Evolutionary conservation across 2,797 vertebrate genomes (phyloP), one percentile per base, ranked within the genome.

Genomic region (Pogoniulus pusillus): DNA sequence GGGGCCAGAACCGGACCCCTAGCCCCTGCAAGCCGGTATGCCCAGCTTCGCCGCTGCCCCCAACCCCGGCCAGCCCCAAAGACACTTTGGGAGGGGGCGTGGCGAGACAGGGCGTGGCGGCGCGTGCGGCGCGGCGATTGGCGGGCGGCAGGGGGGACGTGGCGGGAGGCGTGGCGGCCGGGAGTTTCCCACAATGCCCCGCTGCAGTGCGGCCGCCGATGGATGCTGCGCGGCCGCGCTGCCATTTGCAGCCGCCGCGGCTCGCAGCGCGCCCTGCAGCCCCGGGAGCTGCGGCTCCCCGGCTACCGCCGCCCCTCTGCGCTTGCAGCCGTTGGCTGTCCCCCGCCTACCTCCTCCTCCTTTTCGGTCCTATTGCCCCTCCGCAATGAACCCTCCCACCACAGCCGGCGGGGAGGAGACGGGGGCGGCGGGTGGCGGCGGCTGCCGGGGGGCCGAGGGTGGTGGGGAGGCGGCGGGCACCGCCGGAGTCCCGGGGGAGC

Each of bases 161-260:
- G 92, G 57, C 35, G 39, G 87, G 30, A 45, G 45, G 45, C 45
- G 49, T 45, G 88, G 93, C 91, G 90, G 83, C 55, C 93, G 89
- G 96, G 97, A 98, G 97, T 97, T 97, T 97, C 97, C 97, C 97
- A 97, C 97, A 97, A 98, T 97, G 97, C 97, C 95, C 96, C 85
- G 87, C 96, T 97, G 97, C 96, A 93, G 95, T 94, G 97, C 96
- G 64, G 96, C 96, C 89, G 96, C 97, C 94, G 96, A 97, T 96
- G 97, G 97, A 97, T 97, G 96, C 96, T 97, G 97, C 95, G 94
- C 97, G 96, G 92, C 92, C 90, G 96, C 94, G 93, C 96, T 97
- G 97, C 97, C 97, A 97, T 97, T 97, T 97, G 96, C 96, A 94
- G 93, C 88, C 95, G 89, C 91, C 64, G 94, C 94, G 91, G 95